These are phyloP conservation scores for Lithophane leautieri DNA, from an alignment of 2,888 invertebrate species.

Conservation along the genomic window DNA sequence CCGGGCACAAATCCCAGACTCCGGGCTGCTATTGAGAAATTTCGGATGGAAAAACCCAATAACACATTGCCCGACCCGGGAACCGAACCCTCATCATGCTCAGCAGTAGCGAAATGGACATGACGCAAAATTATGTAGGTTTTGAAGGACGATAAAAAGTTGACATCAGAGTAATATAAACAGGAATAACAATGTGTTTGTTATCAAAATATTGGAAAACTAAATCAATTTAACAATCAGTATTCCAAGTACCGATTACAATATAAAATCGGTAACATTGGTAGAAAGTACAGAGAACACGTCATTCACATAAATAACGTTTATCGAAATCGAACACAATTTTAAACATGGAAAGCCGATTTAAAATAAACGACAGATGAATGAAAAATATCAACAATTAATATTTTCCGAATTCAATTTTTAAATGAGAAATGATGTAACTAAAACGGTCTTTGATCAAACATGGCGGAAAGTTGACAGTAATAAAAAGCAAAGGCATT, in stretches of 20 bases:
- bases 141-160: background rate
- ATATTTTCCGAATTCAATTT: conserved; percentile 51
- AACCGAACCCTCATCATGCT: no score
- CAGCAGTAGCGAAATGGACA: no score
- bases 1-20: no score
- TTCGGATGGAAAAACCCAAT: no score
- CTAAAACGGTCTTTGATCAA: conserved; percentile 42
- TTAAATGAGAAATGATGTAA: conserved; percentile 57
- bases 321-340: conserved; percentile 42
- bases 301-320: conserved; percentile 49
- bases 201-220: conserved; percentile 49
- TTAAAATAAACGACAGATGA: conserved; percentile 40
- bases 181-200: conserved; percentile 16
- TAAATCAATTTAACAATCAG: conserved; percentile 38
- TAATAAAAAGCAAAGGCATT: conserved; percentile 69
- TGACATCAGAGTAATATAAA: background rate
- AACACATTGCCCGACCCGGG: no score
- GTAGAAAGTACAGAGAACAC: conserved; percentile 31
- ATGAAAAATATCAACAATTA: conserved; percentile 48
- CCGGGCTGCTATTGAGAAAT: no score
- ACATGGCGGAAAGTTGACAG: conserved; percentile 57
- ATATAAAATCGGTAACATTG: conserved; percentile 24
- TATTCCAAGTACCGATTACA: conserved; percentile 29
- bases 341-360: conserved; percentile 54
- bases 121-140: background rate